These are phyloP conservation scores for Brachyhypopomus occidentalis DNA, from an alignment of 2,113 vertebrate species.

Conservation along the genomic window DNA sequence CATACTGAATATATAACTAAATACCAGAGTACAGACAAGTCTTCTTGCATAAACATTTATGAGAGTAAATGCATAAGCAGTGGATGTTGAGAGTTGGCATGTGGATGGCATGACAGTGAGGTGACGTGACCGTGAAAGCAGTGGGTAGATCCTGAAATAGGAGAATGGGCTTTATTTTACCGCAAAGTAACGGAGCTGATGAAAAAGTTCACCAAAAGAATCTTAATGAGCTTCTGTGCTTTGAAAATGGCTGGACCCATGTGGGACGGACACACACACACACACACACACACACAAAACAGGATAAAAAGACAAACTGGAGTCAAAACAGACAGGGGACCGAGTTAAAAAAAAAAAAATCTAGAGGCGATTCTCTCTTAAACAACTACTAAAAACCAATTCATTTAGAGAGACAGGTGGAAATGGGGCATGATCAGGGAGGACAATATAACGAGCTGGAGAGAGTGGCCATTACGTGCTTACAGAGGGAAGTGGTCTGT, in stretches of 20 bases:
- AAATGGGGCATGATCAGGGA: slow-evolving; percentile 58
- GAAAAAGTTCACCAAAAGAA: slow-evolving; percentile 71
- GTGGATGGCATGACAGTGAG: background rate
- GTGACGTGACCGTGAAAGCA: background rate
- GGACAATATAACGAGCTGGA: slow-evolving; percentile 91
- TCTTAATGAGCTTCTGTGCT: slow-evolving; percentile 74
- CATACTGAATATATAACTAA: background rate
- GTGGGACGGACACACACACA: slow-evolving; percentile 56
- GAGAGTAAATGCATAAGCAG: background rate
- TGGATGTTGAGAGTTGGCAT: background rate
- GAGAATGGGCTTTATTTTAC: background rate
- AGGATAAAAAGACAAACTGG: slow-evolving; percentile 78
- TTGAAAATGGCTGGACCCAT: slow-evolving; percentile 74
- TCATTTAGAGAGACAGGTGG: slow-evolving; percentile 60
- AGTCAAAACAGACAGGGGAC: slow-evolving; percentile 74
- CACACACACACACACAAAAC: slow-evolving; percentile 42
- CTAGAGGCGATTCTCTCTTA: slow-evolving; percentile 73
- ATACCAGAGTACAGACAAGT: background rate
- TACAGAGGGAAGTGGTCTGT: slow-evolving; percentile 86
- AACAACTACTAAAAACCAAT: slow-evolving; percentile 68
- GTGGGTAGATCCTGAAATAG: background rate
- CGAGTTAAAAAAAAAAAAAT: slow-evolving; percentile 57
- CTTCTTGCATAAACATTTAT: background rate
- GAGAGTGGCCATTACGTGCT: slow-evolving; percentile 90
- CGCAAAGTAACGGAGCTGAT: slow-evolving; percentile 65